These are phyloP conservation scores for Darevskia mixta DNA, from an alignment of 2,797 vertebrate species.

Conservation along the genomic window DNA sequence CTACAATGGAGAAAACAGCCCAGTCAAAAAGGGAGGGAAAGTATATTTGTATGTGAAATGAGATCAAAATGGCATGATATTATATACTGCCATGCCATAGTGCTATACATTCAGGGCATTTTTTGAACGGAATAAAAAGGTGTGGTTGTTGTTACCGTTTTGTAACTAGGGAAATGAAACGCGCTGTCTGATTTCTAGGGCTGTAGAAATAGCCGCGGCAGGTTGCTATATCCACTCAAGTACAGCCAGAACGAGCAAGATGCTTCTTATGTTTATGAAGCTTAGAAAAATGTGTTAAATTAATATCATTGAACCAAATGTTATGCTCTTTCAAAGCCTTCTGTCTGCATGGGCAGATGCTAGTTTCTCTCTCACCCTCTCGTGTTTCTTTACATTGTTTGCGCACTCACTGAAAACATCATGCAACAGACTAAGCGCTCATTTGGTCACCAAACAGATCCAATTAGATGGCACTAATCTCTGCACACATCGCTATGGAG, in stretches of 20 bases:
- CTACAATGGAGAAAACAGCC: background rate
- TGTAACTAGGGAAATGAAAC: background rate
- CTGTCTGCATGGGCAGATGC: conserved; percentile 1
- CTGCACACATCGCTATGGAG: conserved; percentile 18
- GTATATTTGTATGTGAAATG: background rate
- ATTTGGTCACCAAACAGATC: conserved; percentile 35
- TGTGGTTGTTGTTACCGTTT: background rate
- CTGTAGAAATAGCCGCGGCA: background rate
- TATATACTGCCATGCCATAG: too few species aligned
- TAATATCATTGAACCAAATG: conserved; percentile 10
- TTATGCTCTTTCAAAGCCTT: conserved; percentile 39
- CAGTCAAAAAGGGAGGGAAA: conserved; percentile 32
- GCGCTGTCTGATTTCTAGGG: background rate
- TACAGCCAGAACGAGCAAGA: background rate
- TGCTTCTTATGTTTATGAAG: conserved; percentile 31
- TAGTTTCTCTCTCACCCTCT: conserved; percentile 2
- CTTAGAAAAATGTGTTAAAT: conserved; percentile 22
- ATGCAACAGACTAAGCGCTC: conserved; percentile 10
- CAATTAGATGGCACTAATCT: conserved; percentile 12
- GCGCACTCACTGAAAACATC: background rate
- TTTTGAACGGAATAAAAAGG: background rate
- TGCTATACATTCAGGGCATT: background rate
- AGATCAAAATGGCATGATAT: background rate
- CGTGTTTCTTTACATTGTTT: conserved; percentile 13
- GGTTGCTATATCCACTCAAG: background rate